Evolutionary conservation across 2,113 vertebrate species (phyloP), one percentile per base, ranked within the genome.

Genomic region (Amphiprion ocellaris): DNA sequence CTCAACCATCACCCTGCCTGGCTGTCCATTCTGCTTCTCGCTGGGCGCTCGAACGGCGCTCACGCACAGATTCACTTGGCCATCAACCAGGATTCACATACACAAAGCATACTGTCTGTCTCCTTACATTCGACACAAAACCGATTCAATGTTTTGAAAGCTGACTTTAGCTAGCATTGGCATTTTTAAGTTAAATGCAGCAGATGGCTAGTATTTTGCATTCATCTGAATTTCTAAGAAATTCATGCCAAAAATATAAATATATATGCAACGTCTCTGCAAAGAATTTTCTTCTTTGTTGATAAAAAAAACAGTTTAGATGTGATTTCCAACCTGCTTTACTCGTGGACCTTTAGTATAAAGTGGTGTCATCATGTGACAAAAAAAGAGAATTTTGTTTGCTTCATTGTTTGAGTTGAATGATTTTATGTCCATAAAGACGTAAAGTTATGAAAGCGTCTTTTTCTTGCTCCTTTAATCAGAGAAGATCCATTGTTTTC

Each of bases 1-100:
- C 72, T 89, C 90, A 80, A 90, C 82, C 91, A 86, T 92, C 92
- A 92, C 78, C 17, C 73, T 24, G 83, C 79, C 52, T 17, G 66
- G 76, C 79, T 84, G 88, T 82, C 76, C 69, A 62, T 79, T 85
- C 79, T 47, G 69, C 77, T 87, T 78, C 74, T 72, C 37, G 23
- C 85, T 50, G 62, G 70, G 70, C 63, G 75, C 54, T 68, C 19
- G 8, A 61, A 68, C 79, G 46, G 61, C 69, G 64, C 67, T 46
- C 49, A 28, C 61, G 50, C 56, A 50, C 54, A 59, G 50, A 69
- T 67, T 76, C 66, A 60, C 77, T 80, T 85, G 85, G 85, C 87
- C 86, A 52, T 76, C 65, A 86, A 78, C 83, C 84, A 84, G 68
- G 79, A 63, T 64, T 75, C 84, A 76, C 63, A 76, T 68, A 81